A percentile compares a stretch with the other conserved stretches of the same genome.
Conservation (phyloP, 2,113 vertebrate genomes). For the Chlorodrepanis virens region DNA sequence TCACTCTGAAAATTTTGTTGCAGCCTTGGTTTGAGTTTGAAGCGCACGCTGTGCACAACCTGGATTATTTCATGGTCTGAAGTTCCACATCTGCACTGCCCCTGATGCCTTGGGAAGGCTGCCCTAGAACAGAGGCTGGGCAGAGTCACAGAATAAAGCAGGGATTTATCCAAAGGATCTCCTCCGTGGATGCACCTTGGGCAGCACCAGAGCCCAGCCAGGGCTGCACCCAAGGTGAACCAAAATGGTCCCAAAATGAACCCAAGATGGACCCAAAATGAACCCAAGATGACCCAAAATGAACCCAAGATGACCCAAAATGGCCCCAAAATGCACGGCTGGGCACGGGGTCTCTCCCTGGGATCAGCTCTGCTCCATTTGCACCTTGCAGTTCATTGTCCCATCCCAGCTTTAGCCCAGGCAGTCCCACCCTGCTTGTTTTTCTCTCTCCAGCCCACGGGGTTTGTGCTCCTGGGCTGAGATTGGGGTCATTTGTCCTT, state of each 20-base stretch:
- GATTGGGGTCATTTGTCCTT: not conserved
- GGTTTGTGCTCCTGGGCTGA: not conserved
- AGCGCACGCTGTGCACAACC: not conserved
- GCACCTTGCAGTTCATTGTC: not conserved
- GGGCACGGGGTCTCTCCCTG: not conserved
- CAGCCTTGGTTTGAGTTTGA: not conserved
- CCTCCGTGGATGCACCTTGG: not conserved
- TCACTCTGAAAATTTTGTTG: not conserved
- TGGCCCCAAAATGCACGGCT: not conserved
- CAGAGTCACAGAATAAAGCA: not conserved
- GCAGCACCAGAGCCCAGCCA: not conserved
- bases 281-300: no score
- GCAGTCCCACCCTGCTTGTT: not conserved
- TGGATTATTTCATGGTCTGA: not conserved
- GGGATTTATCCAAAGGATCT: not conserved
- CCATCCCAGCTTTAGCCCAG: not conserved
- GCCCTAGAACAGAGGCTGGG: not conserved
- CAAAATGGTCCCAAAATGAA: no score
- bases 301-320: no score
- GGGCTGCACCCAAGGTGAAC: not conserved
- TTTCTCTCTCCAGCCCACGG: not conserved
- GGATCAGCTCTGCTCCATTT: not conserved
- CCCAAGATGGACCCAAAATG: no score
- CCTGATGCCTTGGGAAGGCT: not conserved
- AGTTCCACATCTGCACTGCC: not conserved